Evolutionary conservation across 2,113 vertebrate species (phyloP).

Genomic region (Plectropomus leopardus): DNA sequence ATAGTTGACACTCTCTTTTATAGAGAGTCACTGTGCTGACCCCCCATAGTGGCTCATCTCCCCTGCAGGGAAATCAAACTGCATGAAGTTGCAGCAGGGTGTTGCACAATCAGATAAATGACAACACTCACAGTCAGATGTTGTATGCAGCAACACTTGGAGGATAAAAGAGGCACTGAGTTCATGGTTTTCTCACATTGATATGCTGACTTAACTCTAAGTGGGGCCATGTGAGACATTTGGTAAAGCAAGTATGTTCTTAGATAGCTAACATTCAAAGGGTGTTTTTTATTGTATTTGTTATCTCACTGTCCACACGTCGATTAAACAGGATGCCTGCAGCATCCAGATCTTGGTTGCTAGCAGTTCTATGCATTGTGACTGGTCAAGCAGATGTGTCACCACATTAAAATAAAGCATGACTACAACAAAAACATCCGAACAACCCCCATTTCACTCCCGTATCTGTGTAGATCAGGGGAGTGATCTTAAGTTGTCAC

Average conservation of each 20-base stretch:
- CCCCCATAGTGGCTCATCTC: neutral
- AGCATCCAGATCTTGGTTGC: neutral
- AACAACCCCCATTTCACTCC: neutral
- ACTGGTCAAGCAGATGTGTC: neutral
- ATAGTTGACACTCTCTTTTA: neutral
- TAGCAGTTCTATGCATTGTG: neutral
- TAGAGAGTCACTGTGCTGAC: constrained; percentile 16
- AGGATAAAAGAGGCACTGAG: constrained; percentile 50
- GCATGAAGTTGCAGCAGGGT: constrained; percentile 20
- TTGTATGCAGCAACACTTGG: constrained; percentile 18
- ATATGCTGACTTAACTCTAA: neutral
- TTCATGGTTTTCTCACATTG: constrained; percentile 35
- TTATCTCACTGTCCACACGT: neutral
- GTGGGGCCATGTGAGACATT: constrained; percentile 2
- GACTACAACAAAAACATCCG: neutral
- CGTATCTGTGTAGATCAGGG: neutral
- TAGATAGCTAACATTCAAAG: neutral
- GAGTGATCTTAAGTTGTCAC: too few species aligned
- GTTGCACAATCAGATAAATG: constrained; percentile 19
- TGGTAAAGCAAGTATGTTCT: neutral
- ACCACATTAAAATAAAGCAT: neutral
- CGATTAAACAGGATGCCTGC: neutral
- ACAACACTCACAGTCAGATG: neutral
- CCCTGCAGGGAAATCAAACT: neutral
- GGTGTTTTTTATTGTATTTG: neutral